phyloP scores from a whole-genome alignment of 2,113 vertebrate species.

The Maccullochella peelii region DNA sequence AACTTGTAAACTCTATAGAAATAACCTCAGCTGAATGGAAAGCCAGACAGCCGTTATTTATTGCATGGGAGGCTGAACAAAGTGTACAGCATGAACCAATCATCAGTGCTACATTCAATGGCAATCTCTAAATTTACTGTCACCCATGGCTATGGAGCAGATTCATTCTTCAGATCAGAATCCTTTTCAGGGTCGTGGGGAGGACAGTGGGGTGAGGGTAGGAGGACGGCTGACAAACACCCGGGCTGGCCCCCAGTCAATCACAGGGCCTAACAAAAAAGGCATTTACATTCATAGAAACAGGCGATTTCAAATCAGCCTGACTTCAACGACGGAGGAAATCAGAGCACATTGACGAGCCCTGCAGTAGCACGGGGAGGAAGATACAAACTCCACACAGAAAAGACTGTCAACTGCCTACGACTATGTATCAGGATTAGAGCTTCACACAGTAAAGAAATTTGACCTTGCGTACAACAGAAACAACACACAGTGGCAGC shows the following conservation, averaged over 20 bases:
- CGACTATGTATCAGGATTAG: background rate
- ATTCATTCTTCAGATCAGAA: slow-evolving; percentile 35
- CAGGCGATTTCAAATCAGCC: slow-evolving; percentile 38
- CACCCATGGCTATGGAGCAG: slow-evolving; percentile 19
- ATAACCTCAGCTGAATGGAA: slow-evolving; percentile 24
- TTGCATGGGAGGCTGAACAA: slow-evolving; percentile 25
- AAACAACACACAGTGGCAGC: background rate
- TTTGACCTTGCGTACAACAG: background rate
- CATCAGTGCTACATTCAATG: slow-evolving; percentile 24
- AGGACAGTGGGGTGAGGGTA: slow-evolving; percentile 1
- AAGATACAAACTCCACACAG: slow-evolving; percentile 4
- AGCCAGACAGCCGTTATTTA: slow-evolving; percentile 37
- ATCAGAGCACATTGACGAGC: slow-evolving; percentile 18
- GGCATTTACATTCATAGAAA: slow-evolving; percentile 45
- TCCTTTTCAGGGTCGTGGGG: slow-evolving; percentile 29
- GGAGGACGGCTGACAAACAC: slow-evolving; percentile 13
- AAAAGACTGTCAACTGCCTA: background rate
- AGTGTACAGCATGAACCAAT: slow-evolving; percentile 20
- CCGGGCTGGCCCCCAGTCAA: background rate
- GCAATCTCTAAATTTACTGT: slow-evolving; percentile 44
- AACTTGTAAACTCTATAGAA: slow-evolving; percentile 44
- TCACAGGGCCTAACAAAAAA: slow-evolving; percentile 13
- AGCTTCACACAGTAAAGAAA: background rate
- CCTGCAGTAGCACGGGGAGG: background rate
- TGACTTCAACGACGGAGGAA: slow-evolving; percentile 18